These are phyloP conservation scores for Beris morrisii DNA, from an alignment of 2,888 invertebrate species.

Conservation along the genomic window DNA sequence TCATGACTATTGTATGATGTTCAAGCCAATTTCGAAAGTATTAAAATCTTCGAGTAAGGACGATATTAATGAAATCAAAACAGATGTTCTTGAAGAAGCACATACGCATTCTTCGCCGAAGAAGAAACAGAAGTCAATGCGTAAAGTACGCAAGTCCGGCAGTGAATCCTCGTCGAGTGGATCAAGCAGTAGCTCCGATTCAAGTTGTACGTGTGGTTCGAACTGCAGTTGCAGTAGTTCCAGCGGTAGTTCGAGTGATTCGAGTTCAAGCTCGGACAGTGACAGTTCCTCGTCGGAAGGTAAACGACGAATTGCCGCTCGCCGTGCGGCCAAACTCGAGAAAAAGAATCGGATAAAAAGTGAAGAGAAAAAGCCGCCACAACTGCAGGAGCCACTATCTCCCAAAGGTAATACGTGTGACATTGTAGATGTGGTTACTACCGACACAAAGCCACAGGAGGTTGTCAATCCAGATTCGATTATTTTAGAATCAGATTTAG, in stretches of 20 bases:
- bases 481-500: constrained; percentile 79
- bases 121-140: constrained; percentile 59
- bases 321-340: constrained; percentile 56
- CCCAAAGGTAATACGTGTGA: constrained; percentile 55
- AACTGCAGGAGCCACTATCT: background rate
- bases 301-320: constrained; percentile 53
- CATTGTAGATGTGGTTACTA: constrained; percentile 58
- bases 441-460: constrained; percentile 48
- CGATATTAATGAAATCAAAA: constrained; percentile 42
- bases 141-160: constrained; percentile 52
- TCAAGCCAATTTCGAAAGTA: constrained; percentile 52
- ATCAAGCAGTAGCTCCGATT: constrained; percentile 75
- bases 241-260: constrained; percentile 67
- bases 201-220: constrained; percentile 80
- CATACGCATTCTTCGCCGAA: constrained; percentile 48
- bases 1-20: constrained; percentile 74
- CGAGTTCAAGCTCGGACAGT: constrained; percentile 63
- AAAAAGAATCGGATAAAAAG: constrained; percentile 53
- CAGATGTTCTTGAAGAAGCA: constrained; percentile 38
- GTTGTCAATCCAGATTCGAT: constrained; percentile 62
- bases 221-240: constrained; percentile 81
- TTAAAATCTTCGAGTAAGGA: constrained; percentile 42
- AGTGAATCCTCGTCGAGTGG: constrained; percentile 69
- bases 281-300: constrained; percentile 56
- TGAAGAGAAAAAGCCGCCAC: constrained; percentile 41